phyloP scores from a whole-genome alignment of 2,888 invertebrate species.

The Arge pagana region DNA sequence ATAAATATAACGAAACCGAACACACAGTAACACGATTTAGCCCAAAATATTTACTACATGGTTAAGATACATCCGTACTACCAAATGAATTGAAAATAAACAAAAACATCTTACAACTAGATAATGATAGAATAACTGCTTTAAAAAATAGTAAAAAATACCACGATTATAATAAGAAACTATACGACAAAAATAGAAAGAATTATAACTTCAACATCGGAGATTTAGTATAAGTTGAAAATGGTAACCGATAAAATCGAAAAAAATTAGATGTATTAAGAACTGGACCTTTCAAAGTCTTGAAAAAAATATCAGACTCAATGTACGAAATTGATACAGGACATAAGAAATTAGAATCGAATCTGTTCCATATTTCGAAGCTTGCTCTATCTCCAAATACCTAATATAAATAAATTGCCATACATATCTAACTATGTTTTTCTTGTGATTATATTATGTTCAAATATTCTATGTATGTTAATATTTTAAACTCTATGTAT shows the following conservation, averaged over 20 bases:
- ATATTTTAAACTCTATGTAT: too few species aligned
- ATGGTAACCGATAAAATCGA: constrained; percentile 32
- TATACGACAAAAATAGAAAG: constrained; percentile 38
- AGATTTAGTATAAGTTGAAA: constrained; percentile 43
- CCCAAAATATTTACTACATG: constrained; percentile 39
- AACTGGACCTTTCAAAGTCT: constrained; percentile 30
- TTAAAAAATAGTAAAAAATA: constrained; percentile 35
- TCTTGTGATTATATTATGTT: too few species aligned
- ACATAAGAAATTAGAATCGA: constrained; percentile 33
- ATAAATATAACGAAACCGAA: constrained; percentile 40
- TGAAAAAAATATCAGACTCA: constrained; percentile 23
- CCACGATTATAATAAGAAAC: constrained; percentile 39
- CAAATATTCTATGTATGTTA: too few species aligned
- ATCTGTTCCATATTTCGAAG: constrained; percentile 22
- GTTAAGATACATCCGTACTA: constrained; percentile 28
- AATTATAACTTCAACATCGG: constrained; percentile 38
- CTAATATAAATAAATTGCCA: too few species aligned
- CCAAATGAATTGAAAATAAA: constrained; percentile 31
- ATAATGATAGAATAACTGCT: constrained; percentile 34
- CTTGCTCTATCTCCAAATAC: too few species aligned
- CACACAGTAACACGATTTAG: constrained; percentile 38
- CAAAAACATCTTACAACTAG: constrained; percentile 22
- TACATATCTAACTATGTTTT: too few species aligned
- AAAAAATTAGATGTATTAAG: constrained; percentile 30
- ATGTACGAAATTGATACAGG: constrained; percentile 22